Base-by-base conservation (phyloP, 2,797 vertebrate genomes). In the Erithacus rubecula region DNA sequence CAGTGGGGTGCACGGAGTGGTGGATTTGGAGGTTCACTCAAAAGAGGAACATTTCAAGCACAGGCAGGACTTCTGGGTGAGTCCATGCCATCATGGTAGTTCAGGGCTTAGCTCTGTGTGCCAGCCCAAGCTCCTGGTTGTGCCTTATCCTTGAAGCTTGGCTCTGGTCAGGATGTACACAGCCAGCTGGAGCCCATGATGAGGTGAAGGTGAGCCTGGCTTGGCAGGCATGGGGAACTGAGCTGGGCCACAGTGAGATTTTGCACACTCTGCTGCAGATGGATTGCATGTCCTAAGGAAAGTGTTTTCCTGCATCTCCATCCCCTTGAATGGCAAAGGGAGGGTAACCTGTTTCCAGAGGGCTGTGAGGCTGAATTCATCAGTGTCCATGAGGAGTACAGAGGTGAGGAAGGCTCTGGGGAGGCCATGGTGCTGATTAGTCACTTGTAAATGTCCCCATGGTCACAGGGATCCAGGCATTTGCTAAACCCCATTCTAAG, bases 331-430 rank as follows among this genome's bases (percentile, higher is more conserved):
- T 0, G 0, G 64, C 0, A 1, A 0, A 6, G 53, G 30, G 21
- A 87, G 39, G 58, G 37, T 34, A 70, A 63, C 67, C 20, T 1
- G 0, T 49, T 70, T 84, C 85, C 85, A 15, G 29, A 26, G 43
- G 59, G 18, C 46, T 84, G 27, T 9, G 30, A 69, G 75, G 55
- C 47, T 49, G 52, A 41, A 70, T 76, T 86, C 6, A 3, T 65
- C 76, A 52, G 27, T 2, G 0, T 37, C 62, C 1, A 0, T 0
- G 1, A 30, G 59, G 27, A 95, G 41, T 0, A 0, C 29, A 26
- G 63, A 9, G 1, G 29, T 62, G 4, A n/a, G 67, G n/a, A 59
- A 87, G 43, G 72, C 64, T 70, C 58, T 85, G 68, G 58, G 86
- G 62, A 92, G 15, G n/a, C 20, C 44, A 53, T 17, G 37, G 26